Evolutionary conservation across 2,888 invertebrate species (phyloP).

Genomic region (Cryptophagus acutangulus): DNA sequence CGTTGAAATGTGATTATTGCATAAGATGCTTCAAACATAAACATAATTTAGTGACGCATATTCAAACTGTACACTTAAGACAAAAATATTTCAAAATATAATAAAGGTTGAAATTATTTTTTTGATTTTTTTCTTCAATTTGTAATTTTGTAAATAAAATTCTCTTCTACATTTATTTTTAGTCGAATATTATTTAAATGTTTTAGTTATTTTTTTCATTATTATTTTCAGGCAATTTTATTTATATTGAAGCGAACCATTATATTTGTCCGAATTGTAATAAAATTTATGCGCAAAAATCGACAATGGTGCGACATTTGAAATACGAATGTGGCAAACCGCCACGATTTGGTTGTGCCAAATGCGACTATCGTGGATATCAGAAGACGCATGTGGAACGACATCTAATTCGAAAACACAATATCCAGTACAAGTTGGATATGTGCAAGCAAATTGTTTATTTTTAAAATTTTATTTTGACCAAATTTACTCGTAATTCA

Average conservation of each 20-base stretch:
- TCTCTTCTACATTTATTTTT: no score
- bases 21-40: conserved; percentile 13
- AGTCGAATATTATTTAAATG: no score
- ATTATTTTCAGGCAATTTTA: no score
- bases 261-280: conserved; percentile 16
- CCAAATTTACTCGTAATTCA: no score
- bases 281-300: conserved; percentile 30
- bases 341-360: conserved; percentile 39
- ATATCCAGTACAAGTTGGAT: conserved; percentile 29
- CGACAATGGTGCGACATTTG: conserved; percentile 32
- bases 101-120: no score
- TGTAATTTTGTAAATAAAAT: no score
- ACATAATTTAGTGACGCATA: conserved; percentile 12
- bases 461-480: no score
- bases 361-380: conserved; percentile 35
- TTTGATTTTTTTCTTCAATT: no score
- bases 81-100: no score
- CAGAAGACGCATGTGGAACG: conserved; percentile 39
- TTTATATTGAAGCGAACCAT: no score
- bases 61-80: background rate
- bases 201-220: no score
- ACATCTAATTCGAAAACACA: conserved; percentile 37
- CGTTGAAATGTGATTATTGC: conserved; percentile 20
- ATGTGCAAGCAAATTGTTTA: conserved; percentile 24
- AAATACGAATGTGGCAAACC: conserved; percentile 40